phyloP scores from a whole-genome alignment of 2,797 vertebrate species.

The Notamacropus eugenii region DNA sequence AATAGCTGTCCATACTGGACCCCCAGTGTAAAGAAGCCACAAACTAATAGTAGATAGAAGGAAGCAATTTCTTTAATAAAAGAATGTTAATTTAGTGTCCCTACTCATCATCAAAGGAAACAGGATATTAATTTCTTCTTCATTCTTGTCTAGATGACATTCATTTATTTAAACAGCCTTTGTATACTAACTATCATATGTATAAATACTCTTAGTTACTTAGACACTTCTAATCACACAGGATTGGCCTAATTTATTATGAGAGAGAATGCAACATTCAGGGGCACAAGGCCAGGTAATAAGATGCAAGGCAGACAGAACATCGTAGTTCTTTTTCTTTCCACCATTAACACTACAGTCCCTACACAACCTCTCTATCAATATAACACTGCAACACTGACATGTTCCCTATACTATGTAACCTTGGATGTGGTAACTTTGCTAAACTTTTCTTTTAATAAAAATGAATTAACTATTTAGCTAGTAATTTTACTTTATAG shows the following conservation, averaged over 20 bases:
- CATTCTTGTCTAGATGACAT: background rate
- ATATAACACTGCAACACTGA: background rate
- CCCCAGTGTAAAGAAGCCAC: background rate
- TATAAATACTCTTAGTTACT: background rate
- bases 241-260: background rate
- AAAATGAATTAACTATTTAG: background rate
- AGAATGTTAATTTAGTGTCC: background rate
- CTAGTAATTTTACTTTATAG: background rate
- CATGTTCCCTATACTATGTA: background rate
- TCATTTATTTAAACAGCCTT: background rate
- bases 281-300: background rate
- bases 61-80: slow-evolving; percentile 4
- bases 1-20: background rate
- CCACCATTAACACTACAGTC: background rate
- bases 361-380: background rate
- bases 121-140: background rate
- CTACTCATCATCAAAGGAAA: background rate
- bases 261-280: background rate
- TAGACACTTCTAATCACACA: background rate
- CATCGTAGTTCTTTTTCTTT: background rate
- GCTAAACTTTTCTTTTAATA: background rate
- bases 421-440: background rate
- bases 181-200: background rate
- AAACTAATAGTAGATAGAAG: background rate
- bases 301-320: background rate